Conservation (phyloP, 2,888 invertebrate genomes). For the Netelia virgata region DNA sequence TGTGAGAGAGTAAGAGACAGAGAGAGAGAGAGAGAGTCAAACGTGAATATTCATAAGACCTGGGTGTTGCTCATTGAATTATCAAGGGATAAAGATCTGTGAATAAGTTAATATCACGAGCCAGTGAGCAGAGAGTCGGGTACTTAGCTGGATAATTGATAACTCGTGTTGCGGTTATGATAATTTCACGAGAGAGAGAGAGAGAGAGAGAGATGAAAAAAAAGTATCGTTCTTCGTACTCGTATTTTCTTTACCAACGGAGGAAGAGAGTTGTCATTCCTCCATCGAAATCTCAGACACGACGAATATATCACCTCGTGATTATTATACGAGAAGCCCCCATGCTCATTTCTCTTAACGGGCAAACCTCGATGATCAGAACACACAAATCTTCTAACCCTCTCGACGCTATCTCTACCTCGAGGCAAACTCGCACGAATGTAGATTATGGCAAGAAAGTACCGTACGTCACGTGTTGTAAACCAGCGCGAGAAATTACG, state of each 20-base stretch:
- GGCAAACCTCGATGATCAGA: constrained; percentile 29
- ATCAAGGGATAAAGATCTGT: constrained; percentile 63
- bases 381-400: constrained; percentile 44
- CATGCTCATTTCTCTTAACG: neutral
- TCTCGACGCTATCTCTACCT: constrained; percentile 46
- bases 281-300: neutral
- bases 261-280: constrained; percentile 8
- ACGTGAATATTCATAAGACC: constrained; percentile 61
- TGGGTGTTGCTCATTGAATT: constrained; percentile 65
- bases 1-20: constrained; percentile 3
- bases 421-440: constrained; percentile 25
- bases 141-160: constrained; percentile 63
- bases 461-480: neutral
- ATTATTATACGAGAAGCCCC: neutral
- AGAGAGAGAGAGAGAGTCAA: neutral
- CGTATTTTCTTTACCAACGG: neutral
- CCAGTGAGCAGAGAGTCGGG: constrained; percentile 10
- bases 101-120: constrained; percentile 58
- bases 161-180: constrained; percentile 59
- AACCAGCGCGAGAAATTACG: neutral
- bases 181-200: constrained; percentile 43
- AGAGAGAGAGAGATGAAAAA: constrained; percentile 1
- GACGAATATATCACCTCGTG: neutral
- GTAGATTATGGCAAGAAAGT: constrained; percentile 25
- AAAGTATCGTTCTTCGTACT: constrained; percentile 20